These are phyloP conservation scores for Eurystomus gularis DNA, from an alignment of 2,113 vertebrate species.

Conservation along the genomic window DNA sequence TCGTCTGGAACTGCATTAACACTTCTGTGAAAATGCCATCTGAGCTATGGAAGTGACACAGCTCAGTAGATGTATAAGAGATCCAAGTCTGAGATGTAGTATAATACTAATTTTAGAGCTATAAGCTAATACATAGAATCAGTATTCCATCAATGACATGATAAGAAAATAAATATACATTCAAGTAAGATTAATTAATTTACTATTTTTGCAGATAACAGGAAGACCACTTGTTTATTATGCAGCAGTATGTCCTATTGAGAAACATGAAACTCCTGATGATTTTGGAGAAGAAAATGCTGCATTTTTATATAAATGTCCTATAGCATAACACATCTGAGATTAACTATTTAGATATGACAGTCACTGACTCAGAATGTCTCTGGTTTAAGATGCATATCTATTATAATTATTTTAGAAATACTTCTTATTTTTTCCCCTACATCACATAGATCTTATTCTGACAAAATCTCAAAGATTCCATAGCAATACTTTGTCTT, in stretches of 20 bases:
- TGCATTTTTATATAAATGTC: not conserved
- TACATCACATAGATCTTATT: not conserved
- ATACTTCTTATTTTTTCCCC: not conserved
- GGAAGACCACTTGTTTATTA: not conserved
- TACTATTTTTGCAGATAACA: not conserved
- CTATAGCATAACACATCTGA: not conserved
- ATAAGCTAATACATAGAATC: not conserved
- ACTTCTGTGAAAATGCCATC: not conserved
- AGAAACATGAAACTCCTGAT: not conserved
- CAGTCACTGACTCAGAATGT: not conserved
- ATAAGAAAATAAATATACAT: not conserved
- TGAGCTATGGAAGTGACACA: not conserved
- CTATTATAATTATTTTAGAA: not conserved
- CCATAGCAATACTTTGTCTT: not conserved
- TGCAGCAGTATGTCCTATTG: not conserved
- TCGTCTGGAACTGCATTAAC: not conserved
- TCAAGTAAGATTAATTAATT: not conserved
- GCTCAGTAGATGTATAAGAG: not conserved
- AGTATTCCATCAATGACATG: not conserved
- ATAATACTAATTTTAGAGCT: not conserved
- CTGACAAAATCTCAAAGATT: not conserved
- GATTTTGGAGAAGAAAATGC: not conserved
- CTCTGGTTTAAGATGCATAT: not conserved
- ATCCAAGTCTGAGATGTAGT: not conserved
- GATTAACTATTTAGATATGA: not conserved